Percentiles rank a stretch among this genome's conserved stretches.
phyloP scores from a whole-genome alignment of 2,113 vertebrate genomes.

The Zeus faber region DNA sequence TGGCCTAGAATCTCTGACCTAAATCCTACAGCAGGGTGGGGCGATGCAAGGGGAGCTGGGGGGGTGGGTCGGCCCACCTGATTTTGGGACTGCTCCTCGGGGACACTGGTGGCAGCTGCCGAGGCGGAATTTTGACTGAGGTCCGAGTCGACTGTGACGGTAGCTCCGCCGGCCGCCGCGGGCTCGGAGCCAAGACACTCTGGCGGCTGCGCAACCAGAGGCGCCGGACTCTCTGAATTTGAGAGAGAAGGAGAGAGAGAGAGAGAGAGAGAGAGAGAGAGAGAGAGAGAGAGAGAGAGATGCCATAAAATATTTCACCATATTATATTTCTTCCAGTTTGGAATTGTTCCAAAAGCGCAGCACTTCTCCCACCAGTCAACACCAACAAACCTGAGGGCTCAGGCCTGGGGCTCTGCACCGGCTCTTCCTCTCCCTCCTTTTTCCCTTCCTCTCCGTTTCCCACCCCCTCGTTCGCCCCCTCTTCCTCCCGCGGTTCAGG shows the following conservation, averaged over 20 bases:
- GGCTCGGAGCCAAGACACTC: slow-evolving; percentile 22
- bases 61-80: slow-evolving; percentile 51
- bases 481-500: not conserved
- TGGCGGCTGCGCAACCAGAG: slow-evolving; percentile 7
- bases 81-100: slow-evolving; percentile 34
- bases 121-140: slow-evolving; percentile 24
- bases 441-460: not conserved
- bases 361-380: too few relatives aligned
- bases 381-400: too few relatives aligned
- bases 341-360: too few relatives aligned
- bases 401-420: too few relatives aligned
- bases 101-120: slow-evolving; percentile 9
- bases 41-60: not conserved
- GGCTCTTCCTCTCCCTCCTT: too few relatives aligned
- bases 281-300: too few relatives aligned
- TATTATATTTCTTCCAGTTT: too few relatives aligned
- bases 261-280: too few relatives aligned
- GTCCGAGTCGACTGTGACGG: slow-evolving; percentile 17
- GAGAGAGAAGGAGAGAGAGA: too few relatives aligned
- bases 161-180: slow-evolving; percentile 16
- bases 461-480: not conserved
- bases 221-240: too few relatives aligned
- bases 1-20: slow-evolving; percentile 47
- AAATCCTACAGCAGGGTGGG: slow-evolving; percentile 12
- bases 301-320: too few relatives aligned